Evolutionary conservation across 2,888 invertebrate species (phyloP).

Genomic region (Diadegma fenestrale): DNA sequence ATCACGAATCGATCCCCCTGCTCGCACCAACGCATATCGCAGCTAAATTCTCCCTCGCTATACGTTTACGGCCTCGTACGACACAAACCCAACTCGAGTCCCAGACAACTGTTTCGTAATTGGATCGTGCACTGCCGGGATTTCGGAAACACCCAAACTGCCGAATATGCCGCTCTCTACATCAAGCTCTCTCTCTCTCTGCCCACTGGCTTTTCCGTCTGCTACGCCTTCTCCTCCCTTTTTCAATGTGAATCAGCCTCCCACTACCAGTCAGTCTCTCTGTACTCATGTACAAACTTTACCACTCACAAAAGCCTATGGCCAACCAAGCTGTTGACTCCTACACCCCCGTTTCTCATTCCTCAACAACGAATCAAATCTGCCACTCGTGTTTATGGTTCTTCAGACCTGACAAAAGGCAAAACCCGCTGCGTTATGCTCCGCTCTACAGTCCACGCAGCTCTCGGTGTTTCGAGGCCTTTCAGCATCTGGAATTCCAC

Average conservation of each 20-base stretch:
- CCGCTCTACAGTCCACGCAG: background rate
- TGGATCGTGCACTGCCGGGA: conserved; percentile 75
- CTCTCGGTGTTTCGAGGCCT: background rate
- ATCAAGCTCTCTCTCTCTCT: background rate
- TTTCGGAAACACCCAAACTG: conserved; percentile 76
- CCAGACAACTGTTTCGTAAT: conserved; percentile 72
- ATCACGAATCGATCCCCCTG: conserved; percentile 23
- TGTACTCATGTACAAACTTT: background rate
- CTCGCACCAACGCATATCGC: conserved; percentile 7
- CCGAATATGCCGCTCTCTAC: conserved; percentile 67
- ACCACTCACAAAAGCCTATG: conserved; percentile 38
- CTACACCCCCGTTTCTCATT: background rate
- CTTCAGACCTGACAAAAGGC: conserved; percentile 15
- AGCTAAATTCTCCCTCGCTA: conserved; percentile 22
- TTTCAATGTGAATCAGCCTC: background rate
- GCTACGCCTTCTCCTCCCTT: background rate
- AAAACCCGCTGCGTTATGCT: background rate
- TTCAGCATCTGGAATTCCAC: background rate
- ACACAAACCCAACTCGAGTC: conserved; percentile 52
- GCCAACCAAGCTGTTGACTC: conserved; percentile 20
- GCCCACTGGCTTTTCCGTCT: conserved; percentile 43
- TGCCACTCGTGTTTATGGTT: conserved; percentile 9
- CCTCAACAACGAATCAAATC: background rate
- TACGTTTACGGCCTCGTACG: conserved; percentile 49
- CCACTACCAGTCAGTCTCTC: background rate